Percentiles rank a stretch among this genome's conserved stretches.
phyloP scores from a whole-genome alignment of 2,113 vertebrate species.

The Heteronetta atricapilla region DNA sequence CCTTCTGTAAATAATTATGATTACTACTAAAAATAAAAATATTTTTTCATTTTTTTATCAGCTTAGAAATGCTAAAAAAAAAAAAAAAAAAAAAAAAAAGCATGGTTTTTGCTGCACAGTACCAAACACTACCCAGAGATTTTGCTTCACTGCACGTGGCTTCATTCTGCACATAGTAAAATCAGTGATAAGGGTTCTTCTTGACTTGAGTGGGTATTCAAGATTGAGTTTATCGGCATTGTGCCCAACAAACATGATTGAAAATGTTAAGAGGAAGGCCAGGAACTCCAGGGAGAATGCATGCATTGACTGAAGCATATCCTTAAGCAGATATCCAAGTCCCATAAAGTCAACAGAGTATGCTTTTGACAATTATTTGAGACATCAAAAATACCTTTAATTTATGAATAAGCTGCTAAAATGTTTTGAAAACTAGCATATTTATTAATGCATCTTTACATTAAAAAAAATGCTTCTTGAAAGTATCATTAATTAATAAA shows the following conservation, averaged over 20 bases:
- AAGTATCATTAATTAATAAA: background rate
- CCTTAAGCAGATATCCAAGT: constrained; percentile 36
- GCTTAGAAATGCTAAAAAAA: background rate
- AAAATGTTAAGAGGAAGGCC: constrained; percentile 12
- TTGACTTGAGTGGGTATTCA: constrained; percentile 47
- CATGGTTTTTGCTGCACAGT: background rate
- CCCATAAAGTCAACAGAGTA: constrained; percentile 8
- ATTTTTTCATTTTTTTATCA: background rate
- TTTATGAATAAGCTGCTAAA: background rate
- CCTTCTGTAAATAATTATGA: background rate
- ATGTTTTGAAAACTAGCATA: background rate
- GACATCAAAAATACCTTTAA: background rate
- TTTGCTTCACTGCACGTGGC: background rate
- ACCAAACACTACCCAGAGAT: background rate
- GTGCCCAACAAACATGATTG: constrained; percentile 29
- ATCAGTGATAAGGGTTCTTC: constrained; percentile 51
- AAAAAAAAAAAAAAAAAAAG: background rate
- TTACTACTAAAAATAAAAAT: background rate
- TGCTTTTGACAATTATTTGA: background rate
- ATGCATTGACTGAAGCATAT: constrained; percentile 27
- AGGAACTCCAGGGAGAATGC: constrained; percentile 38
- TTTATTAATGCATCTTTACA: background rate
- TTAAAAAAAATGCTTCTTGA: no score
- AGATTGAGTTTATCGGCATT: constrained; percentile 2
- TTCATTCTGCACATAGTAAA: constrained; percentile 42